Evolutionary conservation across 2,888 invertebrate species (phyloP), one percentile per base, ranked within the genome.

Genomic region (Mesochorus sp.): DNA sequence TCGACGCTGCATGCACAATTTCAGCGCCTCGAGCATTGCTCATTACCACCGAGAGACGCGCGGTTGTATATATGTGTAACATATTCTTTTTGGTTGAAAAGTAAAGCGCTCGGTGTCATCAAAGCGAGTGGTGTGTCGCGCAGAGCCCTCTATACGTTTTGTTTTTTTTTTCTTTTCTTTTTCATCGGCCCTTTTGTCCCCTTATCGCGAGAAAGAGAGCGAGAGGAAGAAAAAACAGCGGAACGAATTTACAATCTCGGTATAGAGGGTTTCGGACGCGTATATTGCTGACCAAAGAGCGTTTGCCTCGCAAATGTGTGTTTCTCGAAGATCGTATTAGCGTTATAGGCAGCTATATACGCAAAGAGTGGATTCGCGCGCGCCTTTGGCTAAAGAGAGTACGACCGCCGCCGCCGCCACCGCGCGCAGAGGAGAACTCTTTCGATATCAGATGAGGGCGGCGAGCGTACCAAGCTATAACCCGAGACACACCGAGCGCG

Each of bases 191-290:
- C 86, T 86, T 88, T 87, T 87, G 85, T 85, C 76, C 84, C 83
- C 83, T 84, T 86, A 85, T 70, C 51, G 21, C 17, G 12, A 1
- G n/a, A 31, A 37, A 72, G 44, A 51, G 59, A 59, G 12, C 1
- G n/a, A 31, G 44, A 72, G 44, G 44, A 53, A 59, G 81, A 85
- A 6, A 39, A 26, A 37, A 42, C 31, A 82, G 82, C 85, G 82
- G 85, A 59, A 86, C 85, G 86, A 88, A 88, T 88, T 89, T 89
- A 88, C 85, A 88, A 87, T 85, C 86, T 84, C 71, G 64, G 61
- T 59, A 59, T n/a, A n/a, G n/a, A n/a, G 37, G 47, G 6, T 47
- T 70, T 66, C 44, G 51, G 28, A 34, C 37, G 24, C 72, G 49
- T 39, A 37, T 39, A 39, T 44, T 12, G 61, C 51, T 10, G 47